These are phyloP conservation scores for Parascotia fuliginaria DNA, from an alignment of 2,888 invertebrate genomes.

Conservation along the genomic window DNA sequence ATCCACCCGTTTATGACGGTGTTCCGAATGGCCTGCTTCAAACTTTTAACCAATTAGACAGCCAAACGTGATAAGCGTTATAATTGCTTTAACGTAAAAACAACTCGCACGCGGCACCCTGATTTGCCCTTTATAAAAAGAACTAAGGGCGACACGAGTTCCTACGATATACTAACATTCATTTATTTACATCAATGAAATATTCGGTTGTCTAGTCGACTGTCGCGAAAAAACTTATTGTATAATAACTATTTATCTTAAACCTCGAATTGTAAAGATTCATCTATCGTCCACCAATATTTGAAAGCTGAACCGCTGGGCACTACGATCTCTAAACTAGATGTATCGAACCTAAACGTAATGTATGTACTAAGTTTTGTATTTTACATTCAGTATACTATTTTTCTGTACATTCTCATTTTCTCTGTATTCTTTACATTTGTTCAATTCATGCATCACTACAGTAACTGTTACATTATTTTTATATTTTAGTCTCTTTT, in stretches of 20 bases:
- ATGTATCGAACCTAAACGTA: conserved; percentile 70
- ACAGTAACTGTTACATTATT: conserved; percentile 18
- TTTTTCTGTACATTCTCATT: conserved; percentile 57
- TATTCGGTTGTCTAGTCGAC: conserved; percentile 57
- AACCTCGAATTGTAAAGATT: conserved; percentile 73
- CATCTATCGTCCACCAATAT: conserved; percentile 78
- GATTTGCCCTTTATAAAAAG: conserved; percentile 52
- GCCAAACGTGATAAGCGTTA: no score
- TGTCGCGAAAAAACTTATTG: conserved; percentile 57
- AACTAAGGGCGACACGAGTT: conserved; percentile 55
- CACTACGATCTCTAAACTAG: conserved; percentile 74
- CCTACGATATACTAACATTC: conserved; percentile 72
- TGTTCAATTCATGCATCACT: conserved; percentile 13
- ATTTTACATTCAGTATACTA: conserved; percentile 68
- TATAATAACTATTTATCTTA: conserved; percentile 67
- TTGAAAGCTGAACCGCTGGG: conserved; percentile 82
- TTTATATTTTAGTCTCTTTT: conserved; percentile 32
- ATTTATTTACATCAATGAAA: conserved; percentile 77
- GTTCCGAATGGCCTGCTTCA: no score
- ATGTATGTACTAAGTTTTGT: conserved; percentile 67
- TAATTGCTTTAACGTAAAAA: no score
- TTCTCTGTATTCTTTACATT: conserved; percentile 21
- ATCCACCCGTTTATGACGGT: no score
- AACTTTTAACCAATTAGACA: no score
- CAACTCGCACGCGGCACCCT: no score